Percentiles rank a stretch among this genome's conserved stretches.
Evolutionary conservation across 2,113 vertebrate species (phyloP).

Genomic region (Sterrhoptilus dennistouni): DNA sequence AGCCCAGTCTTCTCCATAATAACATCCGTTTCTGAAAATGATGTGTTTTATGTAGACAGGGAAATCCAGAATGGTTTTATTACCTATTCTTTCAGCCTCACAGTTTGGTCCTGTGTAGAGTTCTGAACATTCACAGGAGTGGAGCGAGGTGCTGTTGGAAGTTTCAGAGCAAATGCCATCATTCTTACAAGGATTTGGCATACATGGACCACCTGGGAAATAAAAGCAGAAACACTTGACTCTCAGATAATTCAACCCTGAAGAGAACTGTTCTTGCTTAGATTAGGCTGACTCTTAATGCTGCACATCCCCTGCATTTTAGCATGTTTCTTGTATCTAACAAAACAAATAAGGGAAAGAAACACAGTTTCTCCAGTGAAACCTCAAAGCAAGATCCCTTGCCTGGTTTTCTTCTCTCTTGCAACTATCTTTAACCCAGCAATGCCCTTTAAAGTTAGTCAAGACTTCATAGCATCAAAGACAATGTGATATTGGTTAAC

Average conservation of each 20-base stretch:
- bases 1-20: neutral
- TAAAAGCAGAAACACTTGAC: neutral
- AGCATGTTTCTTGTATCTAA: neutral
- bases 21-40: neutral
- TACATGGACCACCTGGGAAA: slow-evolving; percentile 58
- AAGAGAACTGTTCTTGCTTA: neutral
- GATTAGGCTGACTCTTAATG: neutral
- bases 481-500: neutral
- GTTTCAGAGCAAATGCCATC: slow-evolving; percentile 54
- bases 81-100: slow-evolving; percentile 17
- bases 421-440: neutral
- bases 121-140: slow-evolving; percentile 43
- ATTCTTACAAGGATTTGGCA: slow-evolving; percentile 61
- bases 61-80: neutral
- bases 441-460: neutral
- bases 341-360: neutral
- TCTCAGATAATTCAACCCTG: neutral
- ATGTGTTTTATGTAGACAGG: neutral
- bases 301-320: neutral
- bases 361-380: neutral
- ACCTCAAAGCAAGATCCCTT: neutral
- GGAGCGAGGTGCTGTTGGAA: neutral
- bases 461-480: neutral
- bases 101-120: slow-evolving; percentile 39
- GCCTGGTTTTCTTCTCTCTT: neutral